Conservation (phyloP, 2,888 invertebrate genomes). For the Sarcophaga carnaria region DNA sequence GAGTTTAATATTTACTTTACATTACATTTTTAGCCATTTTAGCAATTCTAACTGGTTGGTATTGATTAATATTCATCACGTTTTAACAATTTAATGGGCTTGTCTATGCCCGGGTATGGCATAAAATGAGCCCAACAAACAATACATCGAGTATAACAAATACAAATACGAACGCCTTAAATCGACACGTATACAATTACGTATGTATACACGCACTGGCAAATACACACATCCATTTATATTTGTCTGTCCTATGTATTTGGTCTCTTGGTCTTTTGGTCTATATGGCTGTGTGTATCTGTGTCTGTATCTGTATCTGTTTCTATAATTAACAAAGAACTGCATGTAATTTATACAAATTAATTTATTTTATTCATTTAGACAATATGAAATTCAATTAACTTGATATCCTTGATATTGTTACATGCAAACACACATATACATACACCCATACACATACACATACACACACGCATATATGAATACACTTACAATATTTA, state of each 20-base stretch:
- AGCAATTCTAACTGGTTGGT: not conserved
- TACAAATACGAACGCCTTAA: not conserved
- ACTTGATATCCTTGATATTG: not conserved
- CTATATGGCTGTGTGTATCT: too few relatives aligned
- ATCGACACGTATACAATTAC: not conserved
- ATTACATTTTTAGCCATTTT: too few relatives aligned
- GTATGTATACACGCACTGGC: not conserved
- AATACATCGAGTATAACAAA: not conserved
- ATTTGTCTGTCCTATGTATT: too few relatives aligned
- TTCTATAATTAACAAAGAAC: conserved; percentile 32
- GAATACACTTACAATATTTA: not conserved
- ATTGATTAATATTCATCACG: conserved; percentile 57
- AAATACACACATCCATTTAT: not conserved
- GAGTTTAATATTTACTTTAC: conserved; percentile 5
- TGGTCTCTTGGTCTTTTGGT: too few relatives aligned
- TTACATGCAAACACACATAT: not conserved
- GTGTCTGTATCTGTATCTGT: too few relatives aligned
- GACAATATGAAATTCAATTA: conserved; percentile 3
- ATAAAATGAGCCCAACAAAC: not conserved
- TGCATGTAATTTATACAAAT: conserved; percentile 33
- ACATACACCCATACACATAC: not conserved
- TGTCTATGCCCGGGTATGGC: not conserved
- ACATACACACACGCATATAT: not conserved
- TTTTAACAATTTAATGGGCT: conserved; percentile 34
- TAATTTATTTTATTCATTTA: conserved; percentile 37